These are phyloP conservation scores for Drosophila stalkeri DNA, from an alignment of 2,888 invertebrate genomes.

Conservation along the genomic window DNA sequence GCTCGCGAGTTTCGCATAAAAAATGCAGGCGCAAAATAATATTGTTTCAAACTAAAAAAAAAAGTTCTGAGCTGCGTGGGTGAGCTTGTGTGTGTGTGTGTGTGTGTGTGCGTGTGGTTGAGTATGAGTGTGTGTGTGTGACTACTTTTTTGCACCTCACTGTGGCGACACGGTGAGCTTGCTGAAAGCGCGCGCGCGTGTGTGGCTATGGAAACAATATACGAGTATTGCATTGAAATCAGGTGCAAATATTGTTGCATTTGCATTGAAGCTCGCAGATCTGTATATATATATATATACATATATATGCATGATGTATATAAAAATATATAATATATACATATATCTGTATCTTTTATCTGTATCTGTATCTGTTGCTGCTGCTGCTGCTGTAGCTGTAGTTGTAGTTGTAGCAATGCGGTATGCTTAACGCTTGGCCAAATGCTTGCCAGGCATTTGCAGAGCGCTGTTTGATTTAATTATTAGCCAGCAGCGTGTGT, in stretches of 20 bases:
- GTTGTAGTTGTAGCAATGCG: neutral
- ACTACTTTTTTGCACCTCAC: neutral
- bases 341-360: neutral
- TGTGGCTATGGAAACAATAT: conserved; percentile 53
- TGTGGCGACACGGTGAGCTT: neutral
- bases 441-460: conserved; percentile 55
- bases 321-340: neutral
- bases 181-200: neutral
- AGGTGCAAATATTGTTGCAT: conserved; percentile 77
- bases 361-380: neutral
- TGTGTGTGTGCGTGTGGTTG: conserved; percentile 1
- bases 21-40: conserved; percentile 60
- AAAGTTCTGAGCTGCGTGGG: conserved; percentile 21
- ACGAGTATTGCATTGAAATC: conserved; percentile 57
- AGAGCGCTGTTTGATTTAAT: conserved; percentile 64
- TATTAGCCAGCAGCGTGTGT: conserved; percentile 60
- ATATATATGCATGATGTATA: conserved; percentile 10
- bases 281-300: neutral
- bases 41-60: conserved; percentile 34
- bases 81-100: neutral
- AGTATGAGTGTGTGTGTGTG: conserved; percentile 1
- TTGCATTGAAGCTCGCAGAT: conserved; percentile 40
- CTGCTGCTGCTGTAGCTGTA: no score
- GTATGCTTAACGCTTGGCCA: conserved; percentile 30
- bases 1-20: conserved; percentile 67